These are phyloP conservation scores for Pardalotus punctatus DNA, from an alignment of 2,113 vertebrate species.

Conservation along the genomic window DNA sequence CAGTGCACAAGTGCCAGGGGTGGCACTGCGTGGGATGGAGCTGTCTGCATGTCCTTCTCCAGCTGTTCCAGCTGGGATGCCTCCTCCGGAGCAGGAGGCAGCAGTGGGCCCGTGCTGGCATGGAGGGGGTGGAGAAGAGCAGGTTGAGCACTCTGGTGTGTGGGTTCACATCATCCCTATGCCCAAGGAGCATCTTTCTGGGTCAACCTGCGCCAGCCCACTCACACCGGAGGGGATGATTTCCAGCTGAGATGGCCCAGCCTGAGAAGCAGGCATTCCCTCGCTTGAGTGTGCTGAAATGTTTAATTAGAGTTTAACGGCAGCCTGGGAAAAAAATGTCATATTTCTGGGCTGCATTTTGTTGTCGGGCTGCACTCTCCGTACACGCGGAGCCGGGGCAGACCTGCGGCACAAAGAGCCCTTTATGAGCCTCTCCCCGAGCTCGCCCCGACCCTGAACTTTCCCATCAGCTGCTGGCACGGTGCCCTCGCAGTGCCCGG, in stretches of 20 bases:
- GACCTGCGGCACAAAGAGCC: constrained; percentile 23
- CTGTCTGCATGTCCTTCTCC: background rate
- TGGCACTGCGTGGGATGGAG: accelerated
- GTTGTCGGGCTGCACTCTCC: background rate
- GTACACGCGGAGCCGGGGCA: background rate
- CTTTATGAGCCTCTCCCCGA: constrained; percentile 51
- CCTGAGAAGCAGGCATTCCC: constrained; percentile 10
- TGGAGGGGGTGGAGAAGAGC: background rate
- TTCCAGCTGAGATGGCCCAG: background rate
- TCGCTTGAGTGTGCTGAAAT: background rate
- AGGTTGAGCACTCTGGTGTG: background rate
- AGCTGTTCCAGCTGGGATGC: background rate
- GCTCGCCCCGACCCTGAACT: constrained; percentile 55
- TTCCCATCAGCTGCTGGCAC: constrained; percentile 46
- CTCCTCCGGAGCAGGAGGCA: background rate
- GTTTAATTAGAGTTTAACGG: constrained; percentile 47
- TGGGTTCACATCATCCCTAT: background rate
- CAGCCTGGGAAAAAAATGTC: constrained; percentile 62
- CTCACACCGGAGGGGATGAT: background rate
- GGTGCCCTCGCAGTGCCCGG: background rate
- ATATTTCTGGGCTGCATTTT: constrained; percentile 35
- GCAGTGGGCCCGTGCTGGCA: background rate
- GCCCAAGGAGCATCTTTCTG: background rate
- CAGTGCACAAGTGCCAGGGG: accelerated
- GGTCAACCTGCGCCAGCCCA: background rate